Conservation (phyloP, 2,888 invertebrate genomes). For the Norana najaformis region DNA sequence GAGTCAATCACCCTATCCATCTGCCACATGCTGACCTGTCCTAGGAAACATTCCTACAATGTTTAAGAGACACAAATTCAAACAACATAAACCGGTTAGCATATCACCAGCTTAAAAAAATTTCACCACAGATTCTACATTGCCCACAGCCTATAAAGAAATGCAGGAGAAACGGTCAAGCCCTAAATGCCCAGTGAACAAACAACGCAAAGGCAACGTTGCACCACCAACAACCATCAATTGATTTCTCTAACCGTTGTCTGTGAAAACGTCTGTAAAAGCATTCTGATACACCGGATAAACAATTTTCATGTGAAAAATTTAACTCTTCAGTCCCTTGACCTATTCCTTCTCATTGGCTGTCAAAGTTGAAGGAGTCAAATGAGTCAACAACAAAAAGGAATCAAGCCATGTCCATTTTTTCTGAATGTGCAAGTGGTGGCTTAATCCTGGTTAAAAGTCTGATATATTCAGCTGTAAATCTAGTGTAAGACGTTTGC, state of each 20-base stretch:
- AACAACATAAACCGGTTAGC: background rate
- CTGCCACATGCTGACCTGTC: background rate
- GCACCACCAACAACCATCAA: background rate
- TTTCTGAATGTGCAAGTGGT: background rate
- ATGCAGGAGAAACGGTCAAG: conserved; percentile 1
- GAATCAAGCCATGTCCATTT: background rate
- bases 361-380: background rate
- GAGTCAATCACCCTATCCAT: too few species aligned
- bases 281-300: background rate
- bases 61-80: background rate
- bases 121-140: background rate
- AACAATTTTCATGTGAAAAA: background rate
- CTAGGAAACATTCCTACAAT: background rate
- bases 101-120: background rate
- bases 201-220: conserved; percentile 4
- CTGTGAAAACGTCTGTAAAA: background rate
- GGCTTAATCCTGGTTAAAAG: background rate
- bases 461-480: background rate
- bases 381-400: background rate
- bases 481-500: background rate
- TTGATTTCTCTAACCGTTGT: background rate
- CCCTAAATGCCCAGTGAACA: conserved; percentile 13
- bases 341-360: too few species aligned
- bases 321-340: background rate
- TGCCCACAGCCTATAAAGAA: conserved; percentile 13